Conservation (phyloP, 2,797 vertebrate genomes). For the Harpagifer antarcticus region DNA sequence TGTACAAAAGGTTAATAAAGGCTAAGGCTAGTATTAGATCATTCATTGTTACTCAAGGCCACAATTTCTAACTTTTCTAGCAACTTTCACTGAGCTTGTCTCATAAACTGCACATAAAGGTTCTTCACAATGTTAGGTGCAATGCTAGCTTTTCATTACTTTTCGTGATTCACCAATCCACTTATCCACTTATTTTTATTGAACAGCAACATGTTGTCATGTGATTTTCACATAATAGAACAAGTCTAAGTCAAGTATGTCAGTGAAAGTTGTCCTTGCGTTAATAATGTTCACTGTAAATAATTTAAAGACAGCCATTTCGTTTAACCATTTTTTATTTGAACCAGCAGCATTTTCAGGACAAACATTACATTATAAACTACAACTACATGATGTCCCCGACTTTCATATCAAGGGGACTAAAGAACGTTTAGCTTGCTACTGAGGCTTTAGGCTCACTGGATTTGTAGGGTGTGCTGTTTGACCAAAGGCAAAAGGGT, state of each 20-base stretch:
- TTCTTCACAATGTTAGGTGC: fast-evolving
- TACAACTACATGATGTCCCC: background rate
- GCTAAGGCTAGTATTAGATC: background rate
- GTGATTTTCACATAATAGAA: background rate
- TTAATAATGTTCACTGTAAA: no score
- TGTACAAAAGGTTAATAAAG: background rate
- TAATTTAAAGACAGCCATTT: no score
- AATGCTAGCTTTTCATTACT: background rate
- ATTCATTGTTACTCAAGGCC: background rate
- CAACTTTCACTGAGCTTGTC: background rate
- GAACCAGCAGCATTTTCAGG: background rate
- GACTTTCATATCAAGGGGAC: background rate
- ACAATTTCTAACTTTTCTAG: background rate
- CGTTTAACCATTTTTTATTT: no score
- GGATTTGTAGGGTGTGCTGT: background rate
- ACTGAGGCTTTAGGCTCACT: background rate
- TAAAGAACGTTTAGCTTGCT: background rate
- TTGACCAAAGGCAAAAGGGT: background rate
- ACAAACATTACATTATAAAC: background rate
- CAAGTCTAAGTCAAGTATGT: background rate
- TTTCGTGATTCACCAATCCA: background rate
- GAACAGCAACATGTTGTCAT: background rate
- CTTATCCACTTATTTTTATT: no score
- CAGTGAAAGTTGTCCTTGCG: background rate
- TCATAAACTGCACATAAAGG: background rate